These are phyloP conservation scores for Brachyopa scutellaris DNA, from an alignment of 2,888 invertebrate genomes.

Conservation along the genomic window DNA sequence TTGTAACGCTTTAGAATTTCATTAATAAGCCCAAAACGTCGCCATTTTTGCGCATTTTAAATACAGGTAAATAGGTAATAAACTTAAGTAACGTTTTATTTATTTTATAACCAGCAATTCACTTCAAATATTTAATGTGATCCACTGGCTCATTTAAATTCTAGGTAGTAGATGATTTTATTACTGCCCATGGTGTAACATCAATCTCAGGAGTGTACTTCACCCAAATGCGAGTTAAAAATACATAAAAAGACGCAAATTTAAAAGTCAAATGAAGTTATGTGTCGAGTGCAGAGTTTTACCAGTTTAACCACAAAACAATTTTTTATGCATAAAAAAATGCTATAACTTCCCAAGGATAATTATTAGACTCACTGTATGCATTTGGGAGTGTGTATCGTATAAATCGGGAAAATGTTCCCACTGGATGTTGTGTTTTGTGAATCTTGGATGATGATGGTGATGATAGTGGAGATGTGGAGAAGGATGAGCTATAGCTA, in stretches of 20 bases:
- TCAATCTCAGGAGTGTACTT: neutral
- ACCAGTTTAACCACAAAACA: neutral
- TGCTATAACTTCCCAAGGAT: too few species aligned
- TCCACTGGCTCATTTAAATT: too few species aligned
- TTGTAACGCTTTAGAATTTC: too few species aligned
- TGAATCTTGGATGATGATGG: slow-evolving; percentile 19
- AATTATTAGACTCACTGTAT: slow-evolving; percentile 50
- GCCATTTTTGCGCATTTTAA: too few species aligned
- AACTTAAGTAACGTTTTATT: too few species aligned
- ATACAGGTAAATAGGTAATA: too few species aligned
- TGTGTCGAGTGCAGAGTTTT: neutral
- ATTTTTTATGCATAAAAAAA: neutral
- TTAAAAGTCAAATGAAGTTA: neutral
- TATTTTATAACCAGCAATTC: too few species aligned
- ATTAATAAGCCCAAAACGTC: too few species aligned
- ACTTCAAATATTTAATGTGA: too few species aligned
- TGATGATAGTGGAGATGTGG: slow-evolving; percentile 38
- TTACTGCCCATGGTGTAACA: neutral
- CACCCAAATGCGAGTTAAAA: neutral
- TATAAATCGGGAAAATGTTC: slow-evolving; percentile 52
- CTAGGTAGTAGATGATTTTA: neutral
- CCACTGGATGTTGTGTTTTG: slow-evolving; percentile 37
- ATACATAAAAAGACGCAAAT: neutral
- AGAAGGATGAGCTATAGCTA: slow-evolving; percentile 46
- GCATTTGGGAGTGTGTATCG: slow-evolving; percentile 13